phyloP scores from a whole-genome alignment of 2,113 vertebrate species.

The Crotalus viridis region DNA sequence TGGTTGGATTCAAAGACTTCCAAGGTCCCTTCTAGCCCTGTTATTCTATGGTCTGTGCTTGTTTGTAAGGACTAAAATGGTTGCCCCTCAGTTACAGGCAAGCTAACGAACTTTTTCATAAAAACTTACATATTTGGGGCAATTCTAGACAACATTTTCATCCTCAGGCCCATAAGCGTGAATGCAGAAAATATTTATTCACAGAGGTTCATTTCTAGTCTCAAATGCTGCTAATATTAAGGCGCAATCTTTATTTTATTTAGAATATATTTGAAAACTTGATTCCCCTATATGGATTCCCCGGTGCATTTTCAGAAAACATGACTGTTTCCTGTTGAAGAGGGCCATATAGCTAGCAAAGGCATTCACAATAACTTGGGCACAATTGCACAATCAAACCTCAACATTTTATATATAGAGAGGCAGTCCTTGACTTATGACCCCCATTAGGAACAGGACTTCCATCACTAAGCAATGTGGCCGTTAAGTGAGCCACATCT shows the following conservation, averaged over 20 bases:
- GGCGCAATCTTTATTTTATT: not conserved
- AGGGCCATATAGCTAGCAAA: too few relatives aligned
- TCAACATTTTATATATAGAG: too few relatives aligned
- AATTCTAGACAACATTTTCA: not conserved
- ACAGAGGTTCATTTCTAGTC: not conserved
- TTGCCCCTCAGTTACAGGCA: not conserved
- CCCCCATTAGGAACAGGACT: too few relatives aligned
- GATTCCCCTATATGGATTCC: not conserved
- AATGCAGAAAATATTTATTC: not conserved
- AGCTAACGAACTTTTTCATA: not conserved
- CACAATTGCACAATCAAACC: too few relatives aligned
- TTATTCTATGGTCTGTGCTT: not conserved
- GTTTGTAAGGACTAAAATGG: not conserved
- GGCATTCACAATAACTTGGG: too few relatives aligned
- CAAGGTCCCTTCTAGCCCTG: too few relatives aligned
- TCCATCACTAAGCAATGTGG: too few relatives aligned
- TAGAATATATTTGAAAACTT: not conserved
- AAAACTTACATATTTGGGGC: not conserved
- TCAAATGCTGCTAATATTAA: not conserved
- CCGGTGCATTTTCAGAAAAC: not conserved
- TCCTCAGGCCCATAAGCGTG: not conserved
- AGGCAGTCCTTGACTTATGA: too few relatives aligned
- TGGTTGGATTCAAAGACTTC: too few relatives aligned
- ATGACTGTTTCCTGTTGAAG: not conserved
- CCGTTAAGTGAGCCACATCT: too few relatives aligned